Percentiles rank a stretch among this genome's conserved stretches.
Conservation (phyloP, 2,113 vertebrate species). For the Eurypyga helias region DNA sequence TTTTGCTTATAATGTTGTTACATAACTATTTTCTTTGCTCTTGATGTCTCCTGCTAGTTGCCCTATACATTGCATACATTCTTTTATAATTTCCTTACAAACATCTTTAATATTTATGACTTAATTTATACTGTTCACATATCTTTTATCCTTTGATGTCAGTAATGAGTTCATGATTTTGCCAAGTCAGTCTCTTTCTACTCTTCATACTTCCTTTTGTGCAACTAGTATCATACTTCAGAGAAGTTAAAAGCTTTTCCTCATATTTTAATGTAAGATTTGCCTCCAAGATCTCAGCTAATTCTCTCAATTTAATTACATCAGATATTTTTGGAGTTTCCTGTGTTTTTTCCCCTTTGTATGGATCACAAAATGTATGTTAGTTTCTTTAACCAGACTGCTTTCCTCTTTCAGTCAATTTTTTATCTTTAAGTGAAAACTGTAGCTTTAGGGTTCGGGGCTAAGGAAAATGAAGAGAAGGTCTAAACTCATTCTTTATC, state of each 20-base stretch:
- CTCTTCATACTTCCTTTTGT: background rate
- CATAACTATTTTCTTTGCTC: background rate
- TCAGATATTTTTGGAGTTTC: background rate
- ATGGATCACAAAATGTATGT: background rate
- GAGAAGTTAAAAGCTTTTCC: background rate
- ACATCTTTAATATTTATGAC: background rate
- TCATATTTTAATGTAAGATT: background rate
- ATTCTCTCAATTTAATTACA: background rate
- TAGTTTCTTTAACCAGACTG: background rate
- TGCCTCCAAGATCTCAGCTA: background rate
- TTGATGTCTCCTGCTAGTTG: background rate
- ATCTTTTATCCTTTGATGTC: background rate
- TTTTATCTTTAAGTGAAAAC: background rate
- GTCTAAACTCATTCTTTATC: background rate
- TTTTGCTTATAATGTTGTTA: background rate
- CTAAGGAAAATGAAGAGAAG: background rate
- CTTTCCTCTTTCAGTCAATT: background rate
- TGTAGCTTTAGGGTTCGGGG: background rate
- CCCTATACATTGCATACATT: background rate
- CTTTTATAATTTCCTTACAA: background rate
- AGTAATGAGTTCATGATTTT: background rate
- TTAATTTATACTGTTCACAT: background rate
- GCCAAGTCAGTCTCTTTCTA: background rate
- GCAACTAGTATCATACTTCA: background rate
- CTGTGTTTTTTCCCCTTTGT: background rate